Conservation (phyloP, 2,888 invertebrate genomes). For the Philereme transversata region DNA sequence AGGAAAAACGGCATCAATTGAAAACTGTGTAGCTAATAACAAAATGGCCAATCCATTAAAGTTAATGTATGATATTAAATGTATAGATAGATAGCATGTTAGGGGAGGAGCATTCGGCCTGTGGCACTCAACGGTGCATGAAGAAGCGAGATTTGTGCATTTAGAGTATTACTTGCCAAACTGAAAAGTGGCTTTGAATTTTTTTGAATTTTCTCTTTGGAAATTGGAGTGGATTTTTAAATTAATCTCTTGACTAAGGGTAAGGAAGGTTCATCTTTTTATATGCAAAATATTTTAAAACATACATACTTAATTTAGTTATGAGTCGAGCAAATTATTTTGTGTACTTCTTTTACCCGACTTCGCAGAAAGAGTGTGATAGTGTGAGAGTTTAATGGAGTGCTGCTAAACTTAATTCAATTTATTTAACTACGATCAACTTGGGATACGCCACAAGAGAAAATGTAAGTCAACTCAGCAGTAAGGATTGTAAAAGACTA, state of each 20-base stretch:
- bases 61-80: conserved; percentile 68
- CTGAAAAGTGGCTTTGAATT: conserved; percentile 15
- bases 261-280: no score
- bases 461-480: no score
- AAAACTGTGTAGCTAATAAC: conserved; percentile 56
- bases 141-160: conserved; percentile 60
- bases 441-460: no score
- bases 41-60: conserved; percentile 79
- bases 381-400: no score
- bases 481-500: no score
- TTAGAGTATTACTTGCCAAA: conserved; percentile 49
- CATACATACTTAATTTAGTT: no score
- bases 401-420: no score
- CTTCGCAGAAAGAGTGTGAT: no score
- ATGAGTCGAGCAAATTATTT: no score
- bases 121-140: conserved; percentile 65
- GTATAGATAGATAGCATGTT: conserved; percentile 37
- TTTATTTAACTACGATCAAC: no score
- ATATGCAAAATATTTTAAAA: no score
- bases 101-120: conserved; percentile 61
- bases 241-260: not conserved
- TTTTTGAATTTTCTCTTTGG: conserved; percentile 15
- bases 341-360: no score
- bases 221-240: conserved; percentile 16
- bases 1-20: conserved; percentile 37